Evolutionary conservation across 2,888 invertebrate genomes (phyloP), one percentile per base, ranked within the genome.

Genomic region (Leptura quadrifasciata): DNA sequence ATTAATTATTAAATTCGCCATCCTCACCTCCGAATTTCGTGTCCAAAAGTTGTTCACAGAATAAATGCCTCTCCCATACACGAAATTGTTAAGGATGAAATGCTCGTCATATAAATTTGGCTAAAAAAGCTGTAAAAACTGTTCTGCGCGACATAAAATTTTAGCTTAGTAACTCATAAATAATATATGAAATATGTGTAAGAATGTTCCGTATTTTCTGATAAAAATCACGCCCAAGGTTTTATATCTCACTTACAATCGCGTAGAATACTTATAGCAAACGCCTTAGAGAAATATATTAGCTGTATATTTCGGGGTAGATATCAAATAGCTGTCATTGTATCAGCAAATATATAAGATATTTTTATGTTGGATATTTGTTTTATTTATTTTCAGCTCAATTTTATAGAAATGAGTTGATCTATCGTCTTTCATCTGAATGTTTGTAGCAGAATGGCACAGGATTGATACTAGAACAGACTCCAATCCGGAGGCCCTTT

Each of bases 121-220:
- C 6, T 60, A 18, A 35, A 31, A 35, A 61, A 9, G 60, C 60
- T 60, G 58, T 58, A 15, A 27, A 27, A 60, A 60, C 27, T 60
- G 27, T 60, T 35, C 31, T 61, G 21, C 2, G 1, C 35, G 31
- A 18, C 35, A 61, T 61, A 61, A 61, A 17, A 31, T 35, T 61
- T n/a, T 61, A 20, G 61, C 17, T 61, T 61, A 17, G 18, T 18
- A 31, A 17, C 18, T 9, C 61, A 61, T 61, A 61, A 61, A 61
- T 61, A 61, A 61, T 18, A n/a, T 31, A 24, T 35, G 18, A 20
- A 61, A 61, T 35, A 61, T 18, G 31, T 35, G 10, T 18, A 17
- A 1, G 60, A 35, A 61, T 61, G 15, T 61, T 9, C 61, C 35
- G 17, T 18, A 61, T 31, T 35, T 31, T n/a, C n/a, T n/a, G 3